Evolutionary conservation across 2,888 invertebrate species (phyloP), one percentile per base, ranked within the genome.

Genomic region (Hyppa rectilinea): DNA sequence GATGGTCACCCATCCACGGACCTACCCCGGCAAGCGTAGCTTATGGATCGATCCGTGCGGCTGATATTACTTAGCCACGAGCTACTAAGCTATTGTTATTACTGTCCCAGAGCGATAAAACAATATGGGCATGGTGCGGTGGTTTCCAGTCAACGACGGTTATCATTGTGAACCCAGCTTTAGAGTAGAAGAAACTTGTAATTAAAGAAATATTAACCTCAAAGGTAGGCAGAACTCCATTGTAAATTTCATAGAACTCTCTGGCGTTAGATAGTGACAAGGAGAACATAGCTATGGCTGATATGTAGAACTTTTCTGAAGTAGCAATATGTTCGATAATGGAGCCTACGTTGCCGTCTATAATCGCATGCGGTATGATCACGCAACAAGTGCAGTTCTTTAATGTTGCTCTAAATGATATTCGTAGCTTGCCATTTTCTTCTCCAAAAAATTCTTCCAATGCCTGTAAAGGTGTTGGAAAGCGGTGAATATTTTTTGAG

Each of bases 211-310:
- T 59, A 36, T 23, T 34, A 29, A 97, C 97, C 89, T 97, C 96
- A 88, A 97, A 98, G 87, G 98, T 98, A 2, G 97, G 96, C 36
- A 98, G 92, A 63, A 98, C 98, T 1, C 98, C 98, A 90, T 98
- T 98, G 91, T 99, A 99, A 29, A 99, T 97, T 96, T 99, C 99
- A 85, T 97, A 97, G 95, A 99, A 99, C 91, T 99, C 99, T 91
- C 98, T 97, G 29, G 98, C 98, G 90, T 98, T 98, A 0, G 97
- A 95, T 55, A 97, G 96, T 84, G 97, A 98, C 85, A 99, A 94
- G 66, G 97, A 95, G 88, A 98, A 97, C 97, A 98, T 97, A 88
- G 98, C 97, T 87, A 99, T 96, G 0, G 98, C 98, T 0, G 97
- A 97, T 71, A 99, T 97, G 74, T 96, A 96, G 88, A 98, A 99